Base-by-base conservation (phyloP, 2,797 vertebrate genomes). In the Myotis pilosus region DNA sequence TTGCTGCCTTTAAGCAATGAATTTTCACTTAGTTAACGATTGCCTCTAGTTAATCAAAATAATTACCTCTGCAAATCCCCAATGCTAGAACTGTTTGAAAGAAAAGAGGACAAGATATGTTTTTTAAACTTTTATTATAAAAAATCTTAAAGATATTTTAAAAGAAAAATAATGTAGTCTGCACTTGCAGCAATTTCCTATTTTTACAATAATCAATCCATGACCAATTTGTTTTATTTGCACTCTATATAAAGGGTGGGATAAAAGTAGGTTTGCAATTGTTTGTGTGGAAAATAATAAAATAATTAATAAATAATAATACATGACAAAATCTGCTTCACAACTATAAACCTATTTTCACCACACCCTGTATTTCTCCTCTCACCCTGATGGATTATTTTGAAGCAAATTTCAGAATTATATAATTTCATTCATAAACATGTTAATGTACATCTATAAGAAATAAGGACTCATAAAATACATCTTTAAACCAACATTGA, bases 31-130 rank as follows among this genome's bases (percentile, higher is more conserved):
- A 90, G 60, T 47, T 87, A 96, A 36, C 36, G 57, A 90, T 95
- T 96, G 96, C 68, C 33, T 94, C 64, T 87, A 85, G 78, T 95
- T 96, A 97, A 98, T 96, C 85, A 97, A 96, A 95, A 96, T 96
- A 97, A 96, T 94, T 95, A 95, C 92, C 41, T 92, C 51, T 96
- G 57, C n/a, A 97, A 96, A 95, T 81, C 28, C 51, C 66, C 95
- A 66, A 87, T 64, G 90, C 19, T 97, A 89, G 80, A 88, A 96
- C 20, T 64, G 71, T 16, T 81, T 93, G 93, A 97, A 96, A 76
- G 44, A 95, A 96, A 96, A 91, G 10, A 96, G 69, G 95, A 96
- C 3, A 81, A 28, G 11, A n/a, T 9, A 23, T 47, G 47, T 38
- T 55, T 38, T 44, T 9, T 30, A 55, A 75, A 47, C 2, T 22